Evolutionary conservation across 2,888 invertebrate species (phyloP).

Genomic region (Ormia ochracea): DNA sequence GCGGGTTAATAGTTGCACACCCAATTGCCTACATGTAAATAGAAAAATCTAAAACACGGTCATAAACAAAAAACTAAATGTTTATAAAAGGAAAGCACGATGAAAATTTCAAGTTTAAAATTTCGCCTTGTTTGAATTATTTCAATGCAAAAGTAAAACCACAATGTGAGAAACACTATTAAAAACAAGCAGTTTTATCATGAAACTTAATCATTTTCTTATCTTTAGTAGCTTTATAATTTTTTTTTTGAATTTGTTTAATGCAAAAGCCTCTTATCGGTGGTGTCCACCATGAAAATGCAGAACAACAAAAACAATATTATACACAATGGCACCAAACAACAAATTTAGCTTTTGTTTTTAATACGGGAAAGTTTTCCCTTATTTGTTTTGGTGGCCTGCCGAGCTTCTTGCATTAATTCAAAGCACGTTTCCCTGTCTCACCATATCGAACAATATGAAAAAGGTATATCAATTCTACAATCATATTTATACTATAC

Average conservation of each 20-base stretch:
- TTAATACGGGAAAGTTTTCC: constrained; percentile 32
- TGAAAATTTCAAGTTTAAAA: not conserved
- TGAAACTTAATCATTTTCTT: constrained; percentile 43
- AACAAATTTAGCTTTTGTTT: constrained; percentile 8
- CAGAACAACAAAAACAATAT: constrained; percentile 17
- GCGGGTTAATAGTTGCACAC: not conserved
- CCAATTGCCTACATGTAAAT: not conserved
- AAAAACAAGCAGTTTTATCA: constrained; percentile 27
- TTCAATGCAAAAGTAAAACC: not conserved
- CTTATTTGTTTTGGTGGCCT: constrained; percentile 40
- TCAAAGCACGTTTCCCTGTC: constrained; percentile 58
- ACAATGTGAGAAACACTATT: not conserved
- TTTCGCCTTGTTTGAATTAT: not conserved
- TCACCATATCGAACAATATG: constrained; percentile 28
- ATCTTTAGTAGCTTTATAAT: not conserved
- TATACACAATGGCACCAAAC: not conserved
- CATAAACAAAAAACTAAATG: not conserved
- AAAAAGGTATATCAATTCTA: constrained; percentile 19
- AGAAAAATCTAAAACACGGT: not conserved
- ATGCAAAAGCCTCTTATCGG: constrained; percentile 50
- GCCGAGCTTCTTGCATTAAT: constrained; percentile 35
- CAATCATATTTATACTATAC: not conserved
- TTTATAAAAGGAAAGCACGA: not conserved
- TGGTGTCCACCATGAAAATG: constrained; percentile 35
- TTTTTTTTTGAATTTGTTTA: not conserved